Evolutionary conservation across 1,140 invertebrate species (phyloP), one percentile per base, ranked within the genome.

Genomic region (Berghia stephanieae): DNA sequence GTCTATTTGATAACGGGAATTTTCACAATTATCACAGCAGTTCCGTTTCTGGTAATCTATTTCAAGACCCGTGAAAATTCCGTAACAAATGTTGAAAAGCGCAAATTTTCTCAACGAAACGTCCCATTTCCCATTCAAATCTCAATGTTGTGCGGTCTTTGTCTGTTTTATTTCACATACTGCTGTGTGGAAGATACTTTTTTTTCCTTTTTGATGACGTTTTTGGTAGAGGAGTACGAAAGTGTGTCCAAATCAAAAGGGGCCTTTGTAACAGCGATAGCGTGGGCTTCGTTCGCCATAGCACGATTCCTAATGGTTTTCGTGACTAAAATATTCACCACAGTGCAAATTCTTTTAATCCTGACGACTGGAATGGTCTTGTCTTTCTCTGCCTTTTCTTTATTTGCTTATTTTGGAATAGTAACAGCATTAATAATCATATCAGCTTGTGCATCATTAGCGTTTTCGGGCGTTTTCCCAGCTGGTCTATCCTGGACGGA

Each of bases 151-250:
- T 8, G 68, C 3, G 40, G 34, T 40, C 38, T 75, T 10, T 76
- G 72, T 49, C 36, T 78, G 2, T 60, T 78, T n/a, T 78, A 78
- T 73, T 55, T 82, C n/a, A 2, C 74, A 8, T 85, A 85, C 44
- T 82, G 80, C 34, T 79, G 72, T 66, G 78, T 83, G 5, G 83
- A 84, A 68, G 83, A 84, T 63, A 84, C 77, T 2, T 82, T 81
- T 73, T 69, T 79, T 8, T 71, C 79, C n/a, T 84, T 76, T 60
- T 38, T 84, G 38, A 73, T 78, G 40, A 80, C 80, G 0, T 84
- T 84, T 79, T 78, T 81, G 38, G 78, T 83, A 1, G 63, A 3
- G n/a, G 73, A 77, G 42, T 75, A 75, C 27, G 72, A 55, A 1
- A 36, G 24, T 24, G 72, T 75, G n/a, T 43, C 55, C 24, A 75